These are phyloP conservation scores for Noctua janthina DNA, from an alignment of 2,888 invertebrate species.

Conservation along the genomic window DNA sequence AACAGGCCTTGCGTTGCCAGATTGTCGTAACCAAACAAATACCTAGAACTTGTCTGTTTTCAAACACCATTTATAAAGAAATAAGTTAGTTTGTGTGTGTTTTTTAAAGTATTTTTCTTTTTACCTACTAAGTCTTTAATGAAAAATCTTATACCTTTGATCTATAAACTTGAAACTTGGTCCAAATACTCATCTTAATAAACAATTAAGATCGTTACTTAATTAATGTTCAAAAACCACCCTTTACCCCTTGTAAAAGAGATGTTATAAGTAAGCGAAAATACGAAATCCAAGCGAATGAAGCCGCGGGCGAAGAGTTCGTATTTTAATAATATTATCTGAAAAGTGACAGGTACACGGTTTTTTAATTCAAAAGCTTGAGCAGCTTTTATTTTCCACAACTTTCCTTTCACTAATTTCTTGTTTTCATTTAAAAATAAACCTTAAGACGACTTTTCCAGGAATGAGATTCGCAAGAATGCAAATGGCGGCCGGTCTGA, in stretches of 20 bases:
- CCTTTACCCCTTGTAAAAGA: background rate
- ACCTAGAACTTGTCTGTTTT: background rate
- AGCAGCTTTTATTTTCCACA: background rate
- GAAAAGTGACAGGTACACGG: background rate
- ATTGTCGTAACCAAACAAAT: background rate
- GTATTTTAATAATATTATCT: background rate
- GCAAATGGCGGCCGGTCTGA: slow-evolving; percentile 74
- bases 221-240: background rate
- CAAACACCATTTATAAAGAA: background rate
- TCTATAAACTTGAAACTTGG: background rate
- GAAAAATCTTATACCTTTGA: background rate
- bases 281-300: background rate
- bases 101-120: too few relatives aligned
- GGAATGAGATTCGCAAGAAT: slow-evolving; percentile 75
- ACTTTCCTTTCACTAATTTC: background rate
- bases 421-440: background rate
- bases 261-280: background rate
- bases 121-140: background rate
- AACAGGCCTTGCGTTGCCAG: background rate
- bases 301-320: background rate
- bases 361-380: background rate
- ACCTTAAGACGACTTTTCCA: slow-evolving; percentile 15
- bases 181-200: background rate
- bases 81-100: too few relatives aligned
- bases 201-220: background rate